Percentiles rank a stretch among this genome's conserved stretches.
These are phyloP conservation scores for Sceloporus undulatus DNA, from an alignment of 2,113 vertebrate species.

Conservation along the genomic window DNA sequence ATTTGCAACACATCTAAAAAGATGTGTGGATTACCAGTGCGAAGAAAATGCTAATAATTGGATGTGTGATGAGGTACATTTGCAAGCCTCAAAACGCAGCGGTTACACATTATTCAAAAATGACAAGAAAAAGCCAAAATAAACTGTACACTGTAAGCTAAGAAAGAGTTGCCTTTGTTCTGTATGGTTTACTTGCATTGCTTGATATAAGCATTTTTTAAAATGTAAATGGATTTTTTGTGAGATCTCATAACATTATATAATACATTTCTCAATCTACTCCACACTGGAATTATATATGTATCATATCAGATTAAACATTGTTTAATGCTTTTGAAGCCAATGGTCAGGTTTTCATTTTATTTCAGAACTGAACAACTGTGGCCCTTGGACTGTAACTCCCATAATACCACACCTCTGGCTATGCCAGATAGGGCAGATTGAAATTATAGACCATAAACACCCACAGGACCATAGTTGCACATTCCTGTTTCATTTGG, in stretches of 20 bases:
- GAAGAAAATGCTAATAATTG: constrained; percentile 13
- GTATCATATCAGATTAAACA: not conserved
- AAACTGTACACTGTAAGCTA: constrained; percentile 37
- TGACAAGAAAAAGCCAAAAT: constrained; percentile 37
- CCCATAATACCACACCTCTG: too few relatives aligned
- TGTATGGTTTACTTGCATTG: constrained; percentile 7
- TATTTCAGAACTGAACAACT: not conserved
- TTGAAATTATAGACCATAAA: too few relatives aligned
- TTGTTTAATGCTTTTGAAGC: not conserved
- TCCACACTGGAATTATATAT: not conserved
- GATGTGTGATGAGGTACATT: constrained; percentile 22
- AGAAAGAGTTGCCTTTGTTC: not conserved
- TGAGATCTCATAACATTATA: constrained; percentile 22
- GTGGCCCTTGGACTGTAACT: too few relatives aligned
- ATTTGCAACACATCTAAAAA: constrained; percentile 21
- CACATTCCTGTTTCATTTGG: not conserved
- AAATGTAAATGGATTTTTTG: not conserved
- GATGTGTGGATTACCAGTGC: not conserved
- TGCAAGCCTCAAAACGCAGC: constrained; percentile 19
- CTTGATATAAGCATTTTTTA: not conserved
- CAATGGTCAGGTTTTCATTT: not conserved
- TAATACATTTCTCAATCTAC: not conserved
- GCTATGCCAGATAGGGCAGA: not conserved
- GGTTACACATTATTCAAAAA: not conserved
- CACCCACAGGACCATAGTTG: too few relatives aligned